phyloP scores from a whole-genome alignment of 2,113 vertebrate species.

The Thunnus maccoyii region DNA sequence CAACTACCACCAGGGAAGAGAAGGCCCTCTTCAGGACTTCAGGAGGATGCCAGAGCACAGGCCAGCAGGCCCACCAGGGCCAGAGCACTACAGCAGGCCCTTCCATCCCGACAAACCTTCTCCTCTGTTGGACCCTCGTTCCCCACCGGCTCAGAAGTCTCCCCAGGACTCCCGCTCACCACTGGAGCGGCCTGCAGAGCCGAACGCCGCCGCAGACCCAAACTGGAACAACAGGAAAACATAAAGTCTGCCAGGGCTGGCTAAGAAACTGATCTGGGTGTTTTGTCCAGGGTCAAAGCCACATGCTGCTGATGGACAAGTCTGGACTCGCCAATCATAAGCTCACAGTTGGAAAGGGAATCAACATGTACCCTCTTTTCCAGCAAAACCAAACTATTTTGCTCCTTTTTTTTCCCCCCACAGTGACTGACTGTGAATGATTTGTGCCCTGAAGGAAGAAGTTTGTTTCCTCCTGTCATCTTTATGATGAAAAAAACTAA shows the following conservation, averaged over 20 bases:
- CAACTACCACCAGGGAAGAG: slow-evolving; percentile 87
- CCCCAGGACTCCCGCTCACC: slow-evolving; percentile 94
- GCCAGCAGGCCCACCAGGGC: slow-evolving; percentile 85
- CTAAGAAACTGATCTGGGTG: slow-evolving; percentile 7
- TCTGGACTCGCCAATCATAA: slow-evolving; percentile 64
- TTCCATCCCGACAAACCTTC: slow-evolving; percentile 93
- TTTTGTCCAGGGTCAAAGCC: slow-evolving; percentile 26
- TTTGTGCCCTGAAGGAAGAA: slow-evolving; percentile 36
- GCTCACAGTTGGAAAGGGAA: slow-evolving; percentile 70
- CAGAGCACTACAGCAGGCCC: slow-evolving; percentile 92
- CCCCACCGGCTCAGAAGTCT: slow-evolving; percentile 94
- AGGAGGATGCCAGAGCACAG: slow-evolving; percentile 93
- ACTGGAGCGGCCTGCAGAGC: slow-evolving; percentile 90
- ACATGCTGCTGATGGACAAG: slow-evolving; percentile 66
- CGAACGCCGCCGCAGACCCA: slow-evolving; percentile 89
- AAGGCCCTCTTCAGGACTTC: slow-evolving; percentile 92
- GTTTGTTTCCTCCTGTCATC: slow-evolving; percentile 36
- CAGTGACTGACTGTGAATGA: slow-evolving; percentile 47
- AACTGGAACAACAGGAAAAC: slow-evolving; percentile 95
- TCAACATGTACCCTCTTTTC: slow-evolving; percentile 55
- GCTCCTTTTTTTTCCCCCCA: slow-evolving; percentile 6
- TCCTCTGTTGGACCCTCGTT: slow-evolving; percentile 90
- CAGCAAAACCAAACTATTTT: slow-evolving; percentile 70
- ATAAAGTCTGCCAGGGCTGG: slow-evolving; percentile 71
- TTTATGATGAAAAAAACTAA: slow-evolving; percentile 20